Evolutionary conservation across 2,797 vertebrate species (phyloP).

Genomic region (Hafferia zeledoni): DNA sequence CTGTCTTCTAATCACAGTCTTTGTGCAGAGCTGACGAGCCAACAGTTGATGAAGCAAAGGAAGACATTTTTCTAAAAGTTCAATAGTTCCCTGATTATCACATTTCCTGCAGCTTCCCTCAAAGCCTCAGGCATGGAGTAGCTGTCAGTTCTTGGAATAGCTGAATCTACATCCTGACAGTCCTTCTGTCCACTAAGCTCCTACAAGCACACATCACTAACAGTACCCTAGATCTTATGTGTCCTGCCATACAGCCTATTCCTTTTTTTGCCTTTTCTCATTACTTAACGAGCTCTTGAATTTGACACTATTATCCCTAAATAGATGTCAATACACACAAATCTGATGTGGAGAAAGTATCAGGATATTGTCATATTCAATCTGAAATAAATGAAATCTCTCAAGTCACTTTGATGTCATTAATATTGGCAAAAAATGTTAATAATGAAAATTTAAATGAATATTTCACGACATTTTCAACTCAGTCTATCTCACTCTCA

Average conservation of each 20-base stretch:
- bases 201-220: not conserved
- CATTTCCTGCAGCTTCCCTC: not conserved
- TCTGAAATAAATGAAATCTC: not conserved
- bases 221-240: not conserved
- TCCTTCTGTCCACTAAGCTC: not conserved
- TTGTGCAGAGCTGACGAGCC: not conserved
- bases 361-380: not conserved
- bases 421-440: not conserved
- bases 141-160: not conserved
- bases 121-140: not conserved
- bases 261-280: not conserved
- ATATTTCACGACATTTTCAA: not conserved
- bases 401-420: not conserved
- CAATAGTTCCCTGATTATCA: not conserved
- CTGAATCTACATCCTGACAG: not conserved
- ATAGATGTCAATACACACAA: not conserved
- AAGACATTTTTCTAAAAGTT: constrained; percentile 10
- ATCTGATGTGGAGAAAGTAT: not conserved
- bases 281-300: not conserved
- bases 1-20: not conserved
- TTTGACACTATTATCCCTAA: not conserved
- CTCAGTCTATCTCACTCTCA: not conserved
- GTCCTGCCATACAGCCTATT: not conserved
- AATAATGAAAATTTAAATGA: not conserved
- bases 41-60: not conserved